Base-by-base conservation (phyloP, 2,113 vertebrate species). In the Corythoichthys intestinalis region DNA sequence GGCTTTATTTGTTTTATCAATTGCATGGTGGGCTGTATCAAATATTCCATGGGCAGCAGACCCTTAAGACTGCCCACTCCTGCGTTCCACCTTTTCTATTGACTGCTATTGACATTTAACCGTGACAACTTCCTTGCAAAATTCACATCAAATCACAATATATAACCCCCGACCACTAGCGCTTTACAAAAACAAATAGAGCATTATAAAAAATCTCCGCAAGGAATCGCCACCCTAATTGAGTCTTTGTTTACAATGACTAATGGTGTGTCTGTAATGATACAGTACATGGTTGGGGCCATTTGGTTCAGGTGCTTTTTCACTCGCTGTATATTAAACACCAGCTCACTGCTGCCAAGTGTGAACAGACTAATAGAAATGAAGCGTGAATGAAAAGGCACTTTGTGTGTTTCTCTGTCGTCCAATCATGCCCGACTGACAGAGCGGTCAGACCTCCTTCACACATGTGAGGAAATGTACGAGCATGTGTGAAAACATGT, bases 161-260 rank as follows among this genome's bases (percentile, higher is more conserved):
- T 41, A 54, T 17, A 65, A 59, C 69, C 72, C 17, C 72, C 76
- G 77, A 70, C 77, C 70, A 70, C 69, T 58, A 65, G 71, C 73
- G 62, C 76, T 80, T 28, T 70, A 37, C 54, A 67, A 71, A 58
- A 75, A 70, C 64, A 83, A 77, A 84, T 78, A 70, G 68, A 67
- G 74, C 66, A 69, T 80, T 72, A 54, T 53, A 47, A 35, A 63
- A 46, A 63, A 46, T 54, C 56, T 59, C 63, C 64, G 75, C 53
- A 50, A 65, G 66, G 70, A 60, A 74, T 58, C 74, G 69, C 72
- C 69, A 67, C 56, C 66, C 56, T 80, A 63, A 78, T 78, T 77
- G 71, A 44, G 68, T 62, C 73, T 80, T 77, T 79, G 75, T 83
- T 71, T 59, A 73, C 49, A 5, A 61, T 68, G 71, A 82, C 76